A percentile compares a stretch with the other conserved stretches of the same genome.
Evolutionary conservation across 2,113 vertebrate genomes (phyloP).

Genomic region (Fulica atra): DNA sequence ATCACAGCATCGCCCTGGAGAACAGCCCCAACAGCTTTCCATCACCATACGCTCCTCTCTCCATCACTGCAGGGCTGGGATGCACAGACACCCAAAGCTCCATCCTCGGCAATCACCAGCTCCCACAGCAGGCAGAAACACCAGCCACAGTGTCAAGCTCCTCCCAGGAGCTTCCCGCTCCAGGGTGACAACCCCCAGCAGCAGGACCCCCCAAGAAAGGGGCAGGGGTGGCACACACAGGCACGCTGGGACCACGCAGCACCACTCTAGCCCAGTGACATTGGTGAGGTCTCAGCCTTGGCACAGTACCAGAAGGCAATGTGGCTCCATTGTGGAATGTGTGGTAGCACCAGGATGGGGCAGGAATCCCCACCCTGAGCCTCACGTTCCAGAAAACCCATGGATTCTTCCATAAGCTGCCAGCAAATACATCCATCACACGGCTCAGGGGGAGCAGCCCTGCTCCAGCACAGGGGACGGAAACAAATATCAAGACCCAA

Average conservation of each 20-base stretch:
- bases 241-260: neutral
- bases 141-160: neutral
- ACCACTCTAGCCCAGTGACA: rapidly evolving
- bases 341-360: neutral
- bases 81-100: rapidly evolving
- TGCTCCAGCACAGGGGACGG: rapidly evolving
- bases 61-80: neutral
- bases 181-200: rapidly evolving
- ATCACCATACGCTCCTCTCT: neutral
- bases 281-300: rapidly evolving
- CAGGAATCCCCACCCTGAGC: neutral
- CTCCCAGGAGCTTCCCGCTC: neutral
- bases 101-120: neutral
- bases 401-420: neutral
- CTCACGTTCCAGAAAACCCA: neutral
- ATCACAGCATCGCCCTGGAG: neutral
- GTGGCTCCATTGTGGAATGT: rapidly evolving
- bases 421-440: neutral
- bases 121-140: neutral
- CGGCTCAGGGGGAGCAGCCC: neutral
- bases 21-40: rapidly evolving
- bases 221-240: rapidly evolving
- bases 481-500: rapidly evolving
- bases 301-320: neutral
- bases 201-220: neutral